Evolutionary conservation across 2,797 vertebrate species (phyloP).

Genomic region (Cyclopterus lumpus): DNA sequence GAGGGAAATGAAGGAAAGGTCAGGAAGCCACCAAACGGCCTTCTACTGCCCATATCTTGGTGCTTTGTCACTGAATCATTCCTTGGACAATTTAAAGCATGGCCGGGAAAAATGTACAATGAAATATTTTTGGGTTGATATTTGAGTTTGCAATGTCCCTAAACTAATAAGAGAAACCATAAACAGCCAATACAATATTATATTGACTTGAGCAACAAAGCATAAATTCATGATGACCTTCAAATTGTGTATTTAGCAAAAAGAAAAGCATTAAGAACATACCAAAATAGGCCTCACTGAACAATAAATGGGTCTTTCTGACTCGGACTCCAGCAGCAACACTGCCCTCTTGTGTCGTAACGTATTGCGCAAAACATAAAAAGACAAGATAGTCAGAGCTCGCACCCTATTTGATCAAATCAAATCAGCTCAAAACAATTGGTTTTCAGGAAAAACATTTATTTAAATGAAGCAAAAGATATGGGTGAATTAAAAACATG

Average conservation of each 20-base stretch:
- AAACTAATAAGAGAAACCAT: neutral
- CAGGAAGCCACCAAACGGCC: conserved; percentile 74
- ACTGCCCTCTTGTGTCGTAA: conserved; percentile 73
- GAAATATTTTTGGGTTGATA: neutral
- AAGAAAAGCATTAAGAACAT: neutral
- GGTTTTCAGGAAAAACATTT: conserved; percentile 69
- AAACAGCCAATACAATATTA: neutral
- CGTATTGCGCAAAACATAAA: neutral
- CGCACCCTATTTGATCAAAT: neutral
- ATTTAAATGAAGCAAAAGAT: conserved; percentile 69
- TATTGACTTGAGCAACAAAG: neutral
- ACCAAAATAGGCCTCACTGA: neutral
- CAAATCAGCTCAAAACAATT: neutral
- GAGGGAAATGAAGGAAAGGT: conserved; percentile 82
- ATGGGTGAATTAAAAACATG: conserved; percentile 42
- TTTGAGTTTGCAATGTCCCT: neutral
- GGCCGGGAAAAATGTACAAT: neutral
- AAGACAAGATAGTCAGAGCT: neutral
- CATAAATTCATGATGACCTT: neutral
- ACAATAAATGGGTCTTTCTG: neutral
- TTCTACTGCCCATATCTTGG: conserved; percentile 47
- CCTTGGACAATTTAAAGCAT: conserved; percentile 13
- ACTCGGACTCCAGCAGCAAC: conserved; percentile 38
- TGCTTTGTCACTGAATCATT: conserved; percentile 48
- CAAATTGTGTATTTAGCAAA: neutral